A percentile compares a stretch with the other conserved stretches of the same genome.
Conservation (phyloP, 1,140 invertebrate genomes). For the Dolichoris vasculosae region DNA sequence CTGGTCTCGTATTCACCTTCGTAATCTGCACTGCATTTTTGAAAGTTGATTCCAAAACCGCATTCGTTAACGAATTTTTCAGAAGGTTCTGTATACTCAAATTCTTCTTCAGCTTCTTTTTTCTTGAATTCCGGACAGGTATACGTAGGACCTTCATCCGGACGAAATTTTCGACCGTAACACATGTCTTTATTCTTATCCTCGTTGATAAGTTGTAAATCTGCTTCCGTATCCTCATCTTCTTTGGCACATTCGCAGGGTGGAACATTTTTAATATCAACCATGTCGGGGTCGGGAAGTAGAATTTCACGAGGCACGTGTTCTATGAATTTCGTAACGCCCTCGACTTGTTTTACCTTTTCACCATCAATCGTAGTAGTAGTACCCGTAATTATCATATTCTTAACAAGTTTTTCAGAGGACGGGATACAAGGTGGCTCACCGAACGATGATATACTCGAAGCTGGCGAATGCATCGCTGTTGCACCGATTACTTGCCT, state of each 20-base stretch:
- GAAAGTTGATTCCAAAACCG: not conserved
- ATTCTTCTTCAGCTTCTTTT: conserved; percentile 55
- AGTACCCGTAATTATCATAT: conserved; percentile 57
- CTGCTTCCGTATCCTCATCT: conserved; percentile 51
- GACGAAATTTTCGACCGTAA: conserved; percentile 59
- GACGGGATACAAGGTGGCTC: conserved; percentile 51
- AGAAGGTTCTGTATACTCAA: conserved; percentile 18
- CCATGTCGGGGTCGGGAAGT: conserved; percentile 3
- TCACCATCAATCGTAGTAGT: conserved; percentile 54
- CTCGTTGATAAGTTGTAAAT: conserved; percentile 47
- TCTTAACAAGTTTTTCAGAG: conserved; percentile 56
- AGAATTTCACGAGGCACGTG: conserved; percentile 53
- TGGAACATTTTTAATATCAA: conserved; percentile 58
- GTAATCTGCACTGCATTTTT: not conserved
- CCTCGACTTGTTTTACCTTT: conserved; percentile 55
- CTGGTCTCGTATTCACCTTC: not conserved
- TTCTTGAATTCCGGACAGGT: conserved; percentile 57
- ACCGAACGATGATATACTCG: conserved; percentile 47
- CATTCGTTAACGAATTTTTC: not conserved
- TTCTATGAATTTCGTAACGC: conserved; percentile 54
- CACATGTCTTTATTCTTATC: conserved; percentile 58
- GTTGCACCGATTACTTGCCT: conserved; percentile 60
- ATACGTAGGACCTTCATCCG: conserved; percentile 45
- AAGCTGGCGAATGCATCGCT: conserved; percentile 60
- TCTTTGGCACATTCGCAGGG: conserved; percentile 61